These are phyloP conservation scores for Coreius guichenoti DNA, from an alignment of 2,797 vertebrate genomes.

Conservation along the genomic window DNA sequence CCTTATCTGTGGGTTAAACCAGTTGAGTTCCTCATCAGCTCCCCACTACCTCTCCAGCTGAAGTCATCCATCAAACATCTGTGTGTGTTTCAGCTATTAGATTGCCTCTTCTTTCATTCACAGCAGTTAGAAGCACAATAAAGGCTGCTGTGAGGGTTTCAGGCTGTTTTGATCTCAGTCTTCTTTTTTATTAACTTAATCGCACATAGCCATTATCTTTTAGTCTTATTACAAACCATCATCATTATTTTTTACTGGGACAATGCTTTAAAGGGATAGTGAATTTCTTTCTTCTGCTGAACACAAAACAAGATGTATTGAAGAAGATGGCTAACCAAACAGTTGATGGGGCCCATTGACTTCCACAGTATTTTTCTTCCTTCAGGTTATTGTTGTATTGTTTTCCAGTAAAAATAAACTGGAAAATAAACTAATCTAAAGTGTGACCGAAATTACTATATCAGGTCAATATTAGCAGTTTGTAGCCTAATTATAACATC, in stretches of 20 bases:
- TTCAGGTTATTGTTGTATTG: neutral
- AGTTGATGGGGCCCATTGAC: neutral
- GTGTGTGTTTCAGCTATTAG: neutral
- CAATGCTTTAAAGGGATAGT: neutral
- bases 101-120: neutral
- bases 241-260: neutral
- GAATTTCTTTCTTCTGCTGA: neutral
- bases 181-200: neutral
- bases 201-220: neutral
- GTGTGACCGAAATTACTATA: neutral
- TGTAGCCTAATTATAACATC: neutral
- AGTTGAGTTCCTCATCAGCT: conserved; percentile 36
- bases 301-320: neutral
- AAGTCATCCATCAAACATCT: neutral
- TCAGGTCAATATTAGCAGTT: neutral
- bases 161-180: neutral
- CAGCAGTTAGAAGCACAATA: neutral
- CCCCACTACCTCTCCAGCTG: neutral
- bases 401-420: neutral
- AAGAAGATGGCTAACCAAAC: neutral
- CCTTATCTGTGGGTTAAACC: conserved; percentile 32
- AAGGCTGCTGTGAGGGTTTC: conserved; percentile 7
- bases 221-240: neutral
- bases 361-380: neutral
- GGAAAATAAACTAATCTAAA: too few relatives aligned